Evolutionary conservation across 2,797 vertebrate species (phyloP).

Genomic region (Propithecus perrieri): DNA sequence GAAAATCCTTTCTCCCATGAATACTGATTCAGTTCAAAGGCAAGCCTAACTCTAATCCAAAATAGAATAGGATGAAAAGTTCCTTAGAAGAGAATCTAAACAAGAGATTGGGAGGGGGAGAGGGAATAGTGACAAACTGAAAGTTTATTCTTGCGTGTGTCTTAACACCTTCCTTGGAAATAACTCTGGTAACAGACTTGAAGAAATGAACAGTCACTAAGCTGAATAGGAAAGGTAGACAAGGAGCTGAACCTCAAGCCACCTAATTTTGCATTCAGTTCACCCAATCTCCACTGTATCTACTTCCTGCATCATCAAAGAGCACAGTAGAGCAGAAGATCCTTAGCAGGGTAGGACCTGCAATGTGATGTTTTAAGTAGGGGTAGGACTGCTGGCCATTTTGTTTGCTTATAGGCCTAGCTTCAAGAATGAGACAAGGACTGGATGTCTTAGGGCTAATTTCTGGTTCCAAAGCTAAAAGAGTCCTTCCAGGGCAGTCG

Average conservation of each 20-base stretch:
- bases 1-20: neutral
- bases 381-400: neutral
- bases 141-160: neutral
- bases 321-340: neutral
- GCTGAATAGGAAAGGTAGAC: neutral
- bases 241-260: neutral
- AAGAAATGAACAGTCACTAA: neutral
- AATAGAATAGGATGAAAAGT: neutral
- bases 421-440: neutral
- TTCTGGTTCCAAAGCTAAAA: neutral
- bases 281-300: neutral
- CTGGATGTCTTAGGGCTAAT: neutral
- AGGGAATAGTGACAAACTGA: neutral
- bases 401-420: neutral
- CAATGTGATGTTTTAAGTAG: neutral
- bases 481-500: neutral
- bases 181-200: neutral
- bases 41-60: neutral
- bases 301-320: neutral
- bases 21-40: conserved; percentile 51
- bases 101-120: neutral
- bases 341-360: neutral
- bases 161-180: neutral
- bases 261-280: neutral
- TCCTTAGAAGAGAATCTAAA: neutral